Evolutionary conservation across 1,140 invertebrate genomes (phyloP).

Genomic region (Pachypeltis micranthus): DNA sequence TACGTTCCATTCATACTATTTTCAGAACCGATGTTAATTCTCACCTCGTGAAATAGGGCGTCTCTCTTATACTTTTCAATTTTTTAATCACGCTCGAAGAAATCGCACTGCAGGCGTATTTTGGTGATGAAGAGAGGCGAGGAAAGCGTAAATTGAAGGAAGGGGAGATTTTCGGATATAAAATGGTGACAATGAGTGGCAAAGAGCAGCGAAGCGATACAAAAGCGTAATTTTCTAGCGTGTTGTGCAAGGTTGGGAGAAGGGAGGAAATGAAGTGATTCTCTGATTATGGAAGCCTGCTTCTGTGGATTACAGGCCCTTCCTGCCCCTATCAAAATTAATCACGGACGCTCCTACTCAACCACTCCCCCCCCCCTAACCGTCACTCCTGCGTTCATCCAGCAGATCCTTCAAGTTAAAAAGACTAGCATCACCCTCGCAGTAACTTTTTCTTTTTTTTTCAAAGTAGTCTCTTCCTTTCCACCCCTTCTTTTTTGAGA

Average conservation of each 20-base stretch:
- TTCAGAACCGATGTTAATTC: too few relatives aligned
- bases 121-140: too few relatives aligned
- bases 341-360: neutral
- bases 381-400: neutral
- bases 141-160: neutral
- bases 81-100: neutral
- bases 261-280: slow-evolving; percentile 3
- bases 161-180: neutral
- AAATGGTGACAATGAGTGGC: slow-evolving; percentile 7
- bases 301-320: neutral
- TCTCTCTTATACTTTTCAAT: neutral
- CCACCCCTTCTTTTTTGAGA: too few relatives aligned
- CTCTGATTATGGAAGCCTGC: neutral
- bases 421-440: neutral
- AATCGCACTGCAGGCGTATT: too few relatives aligned
- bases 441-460: slow-evolving; percentile 1
- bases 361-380: neutral
- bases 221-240: neutral
- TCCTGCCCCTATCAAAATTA: neutral
- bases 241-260: too few relatives aligned
- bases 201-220: slow-evolving; percentile 7
- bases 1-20: too few relatives aligned
- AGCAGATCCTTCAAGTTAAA: neutral
- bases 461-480: slow-evolving; percentile 1
- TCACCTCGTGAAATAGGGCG: slow-evolving; percentile 5